Base-by-base conservation (phyloP, 2,888 invertebrate species). In the Synanthedon tipuliformis region DNA sequence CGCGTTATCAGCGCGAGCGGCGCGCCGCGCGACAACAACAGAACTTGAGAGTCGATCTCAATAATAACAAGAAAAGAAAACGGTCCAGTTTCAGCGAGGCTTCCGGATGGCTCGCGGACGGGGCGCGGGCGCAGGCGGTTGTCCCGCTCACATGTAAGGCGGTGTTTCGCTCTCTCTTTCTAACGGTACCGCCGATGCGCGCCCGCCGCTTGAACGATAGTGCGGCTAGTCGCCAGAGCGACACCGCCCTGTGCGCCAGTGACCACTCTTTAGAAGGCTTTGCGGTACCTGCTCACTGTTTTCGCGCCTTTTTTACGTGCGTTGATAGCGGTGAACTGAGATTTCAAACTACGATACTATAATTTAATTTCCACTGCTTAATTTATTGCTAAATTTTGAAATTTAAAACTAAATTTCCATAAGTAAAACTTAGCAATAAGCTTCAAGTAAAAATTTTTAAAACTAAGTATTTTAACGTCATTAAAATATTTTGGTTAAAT, bases 61-160 rank as follows among this genome's bases (percentile, higher is more conserved):
- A 86, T 86, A 86, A 85, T 81, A 86, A 87, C 86, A 87, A 86
- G 86, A 86, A 87, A 87, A 87, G 86, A 87, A 87, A 86, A 87
- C 87, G 87, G 87, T 86, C 87, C 87, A 87, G 87, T 87, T 87
- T 87, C 87, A 87, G 87, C 78, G 75, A 77, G 85, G 83, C 86
- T 86, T 87, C 86, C 86, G 86, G 86, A 85, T 85, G 85, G 83
- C 77, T 79, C 80, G 80, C 80, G 80, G 71, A 77, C 75, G 77
- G 79, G 78, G 81, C 73, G 79, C 78, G 78, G 75, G 71, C 63
- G 65, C 64, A 61, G 63, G 63, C 61, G 61, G 63, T 64, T 56
- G 70, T 67, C 73, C 75, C 74, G 67, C 75, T 82, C 82, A 64
- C 77, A 69, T 79, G 58, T 66, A 63, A 63, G 65, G 60, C 57